Evolutionary conservation across 1,140 invertebrate genomes (phyloP).

Genomic region (Vanessa tameamea): DNA sequence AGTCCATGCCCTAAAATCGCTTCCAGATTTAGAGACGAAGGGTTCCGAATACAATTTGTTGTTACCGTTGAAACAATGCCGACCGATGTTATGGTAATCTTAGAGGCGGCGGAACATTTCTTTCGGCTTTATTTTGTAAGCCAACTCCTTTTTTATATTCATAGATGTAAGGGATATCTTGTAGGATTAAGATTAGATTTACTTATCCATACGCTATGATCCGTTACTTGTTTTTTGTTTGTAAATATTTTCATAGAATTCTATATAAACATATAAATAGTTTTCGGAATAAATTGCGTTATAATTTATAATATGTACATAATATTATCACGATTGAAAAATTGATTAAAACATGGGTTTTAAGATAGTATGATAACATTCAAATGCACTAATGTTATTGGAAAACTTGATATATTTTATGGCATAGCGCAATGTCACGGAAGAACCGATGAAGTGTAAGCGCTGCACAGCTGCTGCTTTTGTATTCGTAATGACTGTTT

Average conservation of each 20-base stretch:
- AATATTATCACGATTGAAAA: no score
- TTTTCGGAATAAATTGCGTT: background rate
- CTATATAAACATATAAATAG: background rate
- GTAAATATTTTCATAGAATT: background rate
- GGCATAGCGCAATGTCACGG: constrained; percentile 69
- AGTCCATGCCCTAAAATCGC: constrained; percentile 66
- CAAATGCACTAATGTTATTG: constrained; percentile 47
- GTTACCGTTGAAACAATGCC: constrained; percentile 54
- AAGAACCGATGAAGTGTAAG: constrained; percentile 71
- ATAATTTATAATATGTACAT: background rate
- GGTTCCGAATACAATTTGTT: constrained; percentile 52
- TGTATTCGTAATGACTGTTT: constrained; percentile 49
- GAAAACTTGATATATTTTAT: constrained; percentile 67
- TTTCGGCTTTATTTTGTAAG: constrained; percentile 33
- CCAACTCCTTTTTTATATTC: constrained; percentile 35
- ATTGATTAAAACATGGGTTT: background rate
- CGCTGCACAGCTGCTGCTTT: constrained; percentile 59
- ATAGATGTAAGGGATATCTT: constrained; percentile 42
- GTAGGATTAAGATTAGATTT: constrained; percentile 36
- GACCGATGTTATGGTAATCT: constrained; percentile 36
- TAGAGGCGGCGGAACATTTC: constrained; percentile 43
- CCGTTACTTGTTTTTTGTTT: constrained; percentile 18
- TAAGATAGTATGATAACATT: constrained; percentile 11
- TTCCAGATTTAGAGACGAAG: constrained; percentile 72
- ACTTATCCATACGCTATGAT: constrained; percentile 26